Evolutionary conservation across 1,140 invertebrate genomes (phyloP), one percentile per base, ranked within the genome.

Genomic region (Pararge aegeria): DNA sequence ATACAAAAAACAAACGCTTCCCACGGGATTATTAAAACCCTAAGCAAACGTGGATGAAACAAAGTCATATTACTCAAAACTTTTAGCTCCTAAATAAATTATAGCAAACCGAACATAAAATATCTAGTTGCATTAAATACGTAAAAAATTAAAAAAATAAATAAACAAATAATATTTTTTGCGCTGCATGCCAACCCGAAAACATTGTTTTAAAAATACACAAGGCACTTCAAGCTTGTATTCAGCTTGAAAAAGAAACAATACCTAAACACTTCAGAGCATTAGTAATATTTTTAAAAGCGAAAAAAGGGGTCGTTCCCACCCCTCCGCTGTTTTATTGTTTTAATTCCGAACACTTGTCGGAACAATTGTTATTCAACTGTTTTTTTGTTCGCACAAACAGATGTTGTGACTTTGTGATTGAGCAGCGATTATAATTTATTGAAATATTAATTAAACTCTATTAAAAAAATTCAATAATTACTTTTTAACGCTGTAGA

Each of bases 241-340:
- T 42, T 42, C 38, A 42, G 38, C 13, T 18, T 18, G 4, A n/a
- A 37, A 37, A 37, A 12, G 34, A 3, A 37, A 42, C 38, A 42
- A 42, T 42, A 42, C 38, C 38, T 42, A 42, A n/a, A 27, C 52
- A 42, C 52, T 54, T 13, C 13, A 54, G 40, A 42, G 52, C 38
- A 54, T 54, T 54, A 40, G 37, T 54, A 54, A 54, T 54, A 54
- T 21, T 42, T 54, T 42, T 54, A 42, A 54, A 54, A 54, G 52
- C n/a, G 20, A 16, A 48, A 48, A 38, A 42, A 42, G 38, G 38
- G 38, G 38, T 42, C 15, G 38, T 0, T n/a, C n/a, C 18, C 12
- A 50, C 30, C 50, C 50, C 18, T 2, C 18, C 38, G 13, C 18
- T 16, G 38, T 42, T 42, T 42, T 42, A 24, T 24, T 54, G 18